A percentile compares a stretch with the other conserved stretches of the same genome.
Evolutionary conservation across 1,140 invertebrate species (phyloP).

Genomic region (Nymphalis io): DNA sequence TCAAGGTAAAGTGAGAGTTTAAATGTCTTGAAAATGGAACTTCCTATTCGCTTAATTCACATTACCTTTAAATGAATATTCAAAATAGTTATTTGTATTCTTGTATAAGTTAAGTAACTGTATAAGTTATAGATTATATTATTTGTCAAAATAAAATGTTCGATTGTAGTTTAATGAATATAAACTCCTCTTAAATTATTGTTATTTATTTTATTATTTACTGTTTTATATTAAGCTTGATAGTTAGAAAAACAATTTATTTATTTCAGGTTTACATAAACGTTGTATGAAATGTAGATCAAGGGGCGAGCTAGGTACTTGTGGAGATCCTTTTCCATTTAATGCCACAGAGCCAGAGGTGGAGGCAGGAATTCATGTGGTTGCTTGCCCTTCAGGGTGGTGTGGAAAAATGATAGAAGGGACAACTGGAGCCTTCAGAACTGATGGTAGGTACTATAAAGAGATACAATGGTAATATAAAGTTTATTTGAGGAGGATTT

Average conservation of each 20-base stretch:
- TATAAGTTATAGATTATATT: too few species aligned
- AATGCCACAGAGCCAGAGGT: conserved; percentile 87
- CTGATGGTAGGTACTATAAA: conserved; percentile 74
- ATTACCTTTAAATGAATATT: conserved; percentile 4
- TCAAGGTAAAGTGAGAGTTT: conserved; percentile 77
- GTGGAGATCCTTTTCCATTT: conserved; percentile 91
- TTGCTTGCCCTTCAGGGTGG: conserved; percentile 95
- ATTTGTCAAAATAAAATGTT: too few species aligned
- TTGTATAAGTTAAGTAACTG: background rate
- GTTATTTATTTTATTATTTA: too few species aligned
- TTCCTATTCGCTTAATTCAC: background rate
- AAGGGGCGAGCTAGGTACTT: conserved; percentile 91
- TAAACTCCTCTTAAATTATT: too few species aligned
- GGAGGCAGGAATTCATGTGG: conserved; percentile 86
- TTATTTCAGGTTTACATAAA: conserved; percentile 64
- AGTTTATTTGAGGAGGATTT: too few species aligned
- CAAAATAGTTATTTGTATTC: background rate
- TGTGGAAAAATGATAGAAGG: conserved; percentile 95
- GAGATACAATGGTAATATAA: conserved; percentile 6
- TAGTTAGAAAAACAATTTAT: background rate
- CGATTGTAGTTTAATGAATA: too few species aligned
- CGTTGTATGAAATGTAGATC: conserved; percentile 87
- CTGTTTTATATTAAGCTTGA: too few species aligned
- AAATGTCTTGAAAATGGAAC: conserved; percentile 1
- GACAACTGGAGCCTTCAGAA: conserved; percentile 83